These are phyloP conservation scores for Dysidea cf. avara DNA, from an alignment of 37 sponge, comb jelly and placozoan genomes.

Conservation along the genomic window DNA sequence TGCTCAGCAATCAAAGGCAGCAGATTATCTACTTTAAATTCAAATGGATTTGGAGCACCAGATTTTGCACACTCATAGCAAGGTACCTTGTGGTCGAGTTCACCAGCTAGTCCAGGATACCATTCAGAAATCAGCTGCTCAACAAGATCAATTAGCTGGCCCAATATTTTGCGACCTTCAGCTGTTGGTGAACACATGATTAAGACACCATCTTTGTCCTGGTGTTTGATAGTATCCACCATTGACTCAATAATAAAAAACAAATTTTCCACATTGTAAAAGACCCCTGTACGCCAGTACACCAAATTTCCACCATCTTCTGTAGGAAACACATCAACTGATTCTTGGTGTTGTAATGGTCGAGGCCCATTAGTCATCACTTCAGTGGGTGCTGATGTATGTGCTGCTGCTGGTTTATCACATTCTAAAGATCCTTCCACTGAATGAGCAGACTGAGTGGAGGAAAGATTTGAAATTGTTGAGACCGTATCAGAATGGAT, in stretches of 20 bases:
- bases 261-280: no score
- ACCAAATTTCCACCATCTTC: no score
- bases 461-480: no score
- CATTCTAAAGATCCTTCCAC: no score
- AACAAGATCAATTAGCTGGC: constrained; percentile 55
- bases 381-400: background rate
- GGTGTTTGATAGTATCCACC: no score
- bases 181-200: constrained; percentile 37
- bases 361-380: no score
- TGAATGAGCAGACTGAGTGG: no score
- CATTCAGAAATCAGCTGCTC: constrained; percentile 51
- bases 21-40: constrained; percentile 44
- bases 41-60: constrained; percentile 25
- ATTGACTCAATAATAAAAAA: no score
- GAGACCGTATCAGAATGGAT: no score
- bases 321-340: background rate
- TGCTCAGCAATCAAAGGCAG: constrained; percentile 24
- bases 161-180: constrained; percentile 46
- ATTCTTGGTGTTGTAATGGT: background rate
- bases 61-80: constrained; percentile 66
- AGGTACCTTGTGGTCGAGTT: constrained; percentile 23
- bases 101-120: constrained; percentile 65
- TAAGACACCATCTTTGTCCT: constrained; percentile 46
- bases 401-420: no score
- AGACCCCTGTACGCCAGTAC: no score